phyloP scores from a whole-genome alignment of 2,797 vertebrate genomes.

The Oryzias dopingdopingensis region DNA sequence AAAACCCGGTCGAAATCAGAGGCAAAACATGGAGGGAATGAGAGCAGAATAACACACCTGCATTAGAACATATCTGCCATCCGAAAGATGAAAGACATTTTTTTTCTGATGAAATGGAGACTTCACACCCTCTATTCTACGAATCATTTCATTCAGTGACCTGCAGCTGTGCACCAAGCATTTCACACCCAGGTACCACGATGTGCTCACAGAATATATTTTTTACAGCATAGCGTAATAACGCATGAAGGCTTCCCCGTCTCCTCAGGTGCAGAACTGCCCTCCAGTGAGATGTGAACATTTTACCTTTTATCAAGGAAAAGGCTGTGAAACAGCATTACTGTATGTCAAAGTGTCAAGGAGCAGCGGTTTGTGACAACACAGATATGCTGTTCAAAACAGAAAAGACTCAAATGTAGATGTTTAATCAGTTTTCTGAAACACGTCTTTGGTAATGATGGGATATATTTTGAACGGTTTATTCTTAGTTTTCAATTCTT shows the following conservation, averaged over 20 bases:
- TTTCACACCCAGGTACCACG: background rate
- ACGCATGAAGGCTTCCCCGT: slow-evolving; percentile 1
- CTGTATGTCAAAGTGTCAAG: too few relatives aligned
- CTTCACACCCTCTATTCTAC: background rate
- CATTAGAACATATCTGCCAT: background rate
- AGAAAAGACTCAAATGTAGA: too few relatives aligned
- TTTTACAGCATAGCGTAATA: background rate
- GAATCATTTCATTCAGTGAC: slow-evolving; percentile 4
- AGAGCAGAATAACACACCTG: background rate
- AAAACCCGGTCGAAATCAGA: too few relatives aligned
- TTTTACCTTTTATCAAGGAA: background rate
- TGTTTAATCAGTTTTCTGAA: too few relatives aligned
- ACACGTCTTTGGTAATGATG: too few relatives aligned
- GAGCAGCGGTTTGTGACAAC: too few relatives aligned
- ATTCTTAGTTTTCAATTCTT: too few relatives aligned
- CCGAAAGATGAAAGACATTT: background rate
- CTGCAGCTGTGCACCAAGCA: background rate
- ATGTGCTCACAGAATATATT: background rate
- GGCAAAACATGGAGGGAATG: background rate
- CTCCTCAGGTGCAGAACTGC: background rate
- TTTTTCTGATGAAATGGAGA: background rate
- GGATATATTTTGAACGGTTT: too few relatives aligned
- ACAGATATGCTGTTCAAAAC: too few relatives aligned
- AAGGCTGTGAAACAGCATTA: background rate
- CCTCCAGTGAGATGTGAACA: background rate